Evolutionary conservation across 2,888 invertebrate genomes (phyloP).

Genomic region (Dexiosoma caninum): DNA sequence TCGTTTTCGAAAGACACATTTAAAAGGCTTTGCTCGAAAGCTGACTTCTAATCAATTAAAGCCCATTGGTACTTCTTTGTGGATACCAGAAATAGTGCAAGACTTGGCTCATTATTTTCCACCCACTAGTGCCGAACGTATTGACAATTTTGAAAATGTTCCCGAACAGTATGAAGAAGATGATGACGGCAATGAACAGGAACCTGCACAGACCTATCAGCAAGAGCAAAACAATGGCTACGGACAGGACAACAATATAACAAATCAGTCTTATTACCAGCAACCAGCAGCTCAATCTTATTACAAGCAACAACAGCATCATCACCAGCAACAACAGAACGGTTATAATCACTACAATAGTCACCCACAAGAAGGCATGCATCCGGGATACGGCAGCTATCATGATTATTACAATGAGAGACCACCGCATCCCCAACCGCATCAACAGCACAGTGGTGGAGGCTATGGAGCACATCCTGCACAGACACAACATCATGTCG

Average conservation of each 20-base stretch:
- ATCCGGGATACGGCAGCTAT: constrained; percentile 48
- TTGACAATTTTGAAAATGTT: constrained; percentile 73
- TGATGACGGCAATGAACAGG: constrained; percentile 67
- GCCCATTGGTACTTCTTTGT: constrained; percentile 72
- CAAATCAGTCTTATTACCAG: constrained; percentile 66
- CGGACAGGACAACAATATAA: constrained; percentile 14
- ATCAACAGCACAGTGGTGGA: too few relatives aligned
- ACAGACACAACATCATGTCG: constrained; percentile 33
- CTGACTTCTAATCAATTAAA: constrained; percentile 72
- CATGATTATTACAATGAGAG: constrained; percentile 70
- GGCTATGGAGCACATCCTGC: too few relatives aligned
- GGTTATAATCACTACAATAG: constrained; percentile 66
- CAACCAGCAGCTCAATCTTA: constrained; percentile 69
- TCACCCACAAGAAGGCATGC: constrained; percentile 55
- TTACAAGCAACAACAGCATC: constrained; percentile 68
- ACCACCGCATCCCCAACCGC: constrained; percentile 61
- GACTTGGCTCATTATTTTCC: constrained; percentile 73
- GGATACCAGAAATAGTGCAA: constrained; percentile 74
- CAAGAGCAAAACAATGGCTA: constrained; percentile 62
- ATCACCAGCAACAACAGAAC: constrained; percentile 60
- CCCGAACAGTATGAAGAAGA: constrained; percentile 75
- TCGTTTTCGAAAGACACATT: constrained; percentile 73
- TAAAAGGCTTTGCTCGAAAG: constrained; percentile 73
- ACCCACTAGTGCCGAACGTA: constrained; percentile 72
- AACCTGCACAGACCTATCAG: constrained; percentile 39